phyloP scores from a whole-genome alignment of 1,140 invertebrate genomes.

The Euglossa dilemma region DNA sequence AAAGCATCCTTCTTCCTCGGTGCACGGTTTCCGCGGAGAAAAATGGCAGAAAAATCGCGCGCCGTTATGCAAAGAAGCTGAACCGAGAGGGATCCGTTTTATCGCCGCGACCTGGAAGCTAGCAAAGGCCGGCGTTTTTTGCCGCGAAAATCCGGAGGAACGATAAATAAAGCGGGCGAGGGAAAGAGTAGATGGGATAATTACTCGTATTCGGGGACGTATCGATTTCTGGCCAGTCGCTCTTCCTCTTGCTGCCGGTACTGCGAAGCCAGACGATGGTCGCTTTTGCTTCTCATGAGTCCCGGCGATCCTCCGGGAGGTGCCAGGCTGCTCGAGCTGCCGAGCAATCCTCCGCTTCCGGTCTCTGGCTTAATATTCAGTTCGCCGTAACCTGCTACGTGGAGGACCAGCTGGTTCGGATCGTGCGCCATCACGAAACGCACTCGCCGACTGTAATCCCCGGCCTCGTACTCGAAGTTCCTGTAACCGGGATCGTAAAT shows the following conservation, averaged over 20 bases:
- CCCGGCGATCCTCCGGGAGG: conserved; percentile 86
- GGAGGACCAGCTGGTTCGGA: conserved; percentile 93
- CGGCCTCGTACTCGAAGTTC: conserved; percentile 95
- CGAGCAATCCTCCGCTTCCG: conserved; percentile 76
- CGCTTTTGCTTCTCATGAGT: conserved; percentile 95
- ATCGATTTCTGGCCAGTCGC: conserved; percentile 79
- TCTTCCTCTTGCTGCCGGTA: conserved; percentile 93
- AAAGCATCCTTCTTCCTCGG: neutral
- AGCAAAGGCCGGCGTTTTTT: neutral
- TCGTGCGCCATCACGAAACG: conserved; percentile 94
- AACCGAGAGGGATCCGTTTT: too few species aligned
- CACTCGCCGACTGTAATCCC: conserved; percentile 93
- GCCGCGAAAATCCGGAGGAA: neutral
- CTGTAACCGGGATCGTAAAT: conserved; percentile 76
- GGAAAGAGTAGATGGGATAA: conserved; percentile 33
- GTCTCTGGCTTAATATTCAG: conserved; percentile 88
- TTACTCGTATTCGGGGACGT: conserved; percentile 82
- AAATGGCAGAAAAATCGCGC: neutral
- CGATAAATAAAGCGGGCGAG: neutral
- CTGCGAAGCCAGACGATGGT: conserved; percentile 94
- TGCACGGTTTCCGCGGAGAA: neutral
- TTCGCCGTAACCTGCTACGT: conserved; percentile 93
- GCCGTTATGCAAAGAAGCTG: neutral
- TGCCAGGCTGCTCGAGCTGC: conserved; percentile 83
- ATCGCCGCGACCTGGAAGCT: neutral